These are phyloP conservation scores for Volucella inflata DNA, from an alignment of 2,888 invertebrate species.

Conservation along the genomic window DNA sequence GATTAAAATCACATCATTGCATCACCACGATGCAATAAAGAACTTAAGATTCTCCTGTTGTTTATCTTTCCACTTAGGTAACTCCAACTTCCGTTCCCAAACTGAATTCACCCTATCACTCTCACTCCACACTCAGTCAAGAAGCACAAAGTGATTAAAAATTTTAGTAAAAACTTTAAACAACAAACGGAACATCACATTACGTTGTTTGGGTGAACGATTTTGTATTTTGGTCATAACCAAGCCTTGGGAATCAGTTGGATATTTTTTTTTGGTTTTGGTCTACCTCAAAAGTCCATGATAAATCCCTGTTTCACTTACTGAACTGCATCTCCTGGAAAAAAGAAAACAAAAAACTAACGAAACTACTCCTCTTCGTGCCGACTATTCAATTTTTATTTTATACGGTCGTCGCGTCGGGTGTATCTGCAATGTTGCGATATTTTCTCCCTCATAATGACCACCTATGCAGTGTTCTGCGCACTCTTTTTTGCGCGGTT, in stretches of 20 bases:
- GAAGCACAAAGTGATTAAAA: no score
- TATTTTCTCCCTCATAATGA: conserved; percentile 65
- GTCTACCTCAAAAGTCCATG: neutral
- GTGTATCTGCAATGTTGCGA: conserved; percentile 25
- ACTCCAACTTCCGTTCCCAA: no score
- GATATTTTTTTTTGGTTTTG: conserved; percentile 13
- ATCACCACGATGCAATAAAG: no score
- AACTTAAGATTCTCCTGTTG: no score
- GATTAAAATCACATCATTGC: no score
- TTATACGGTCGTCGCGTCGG: conserved; percentile 11
- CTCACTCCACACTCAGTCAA: no score
- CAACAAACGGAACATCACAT: neutral
- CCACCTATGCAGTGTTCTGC: conserved; percentile 60
- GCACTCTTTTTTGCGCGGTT: conserved; percentile 49
- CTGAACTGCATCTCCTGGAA: neutral
- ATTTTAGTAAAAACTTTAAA: no score
- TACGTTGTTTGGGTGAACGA: neutral
- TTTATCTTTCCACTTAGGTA: no score
- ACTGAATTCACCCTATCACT: no score
- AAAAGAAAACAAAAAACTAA: conserved; percentile 1
- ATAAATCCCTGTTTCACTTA: neutral
- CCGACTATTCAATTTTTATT: conserved; percentile 55
- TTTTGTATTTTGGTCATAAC: conserved; percentile 1
- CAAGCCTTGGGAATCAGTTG: neutral
- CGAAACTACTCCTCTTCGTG: conserved; percentile 25